Percentiles rank a stretch among this genome's conserved stretches.
phyloP scores from a whole-genome alignment of 2,113 vertebrate genomes.

The Calidris pugnax region DNA sequence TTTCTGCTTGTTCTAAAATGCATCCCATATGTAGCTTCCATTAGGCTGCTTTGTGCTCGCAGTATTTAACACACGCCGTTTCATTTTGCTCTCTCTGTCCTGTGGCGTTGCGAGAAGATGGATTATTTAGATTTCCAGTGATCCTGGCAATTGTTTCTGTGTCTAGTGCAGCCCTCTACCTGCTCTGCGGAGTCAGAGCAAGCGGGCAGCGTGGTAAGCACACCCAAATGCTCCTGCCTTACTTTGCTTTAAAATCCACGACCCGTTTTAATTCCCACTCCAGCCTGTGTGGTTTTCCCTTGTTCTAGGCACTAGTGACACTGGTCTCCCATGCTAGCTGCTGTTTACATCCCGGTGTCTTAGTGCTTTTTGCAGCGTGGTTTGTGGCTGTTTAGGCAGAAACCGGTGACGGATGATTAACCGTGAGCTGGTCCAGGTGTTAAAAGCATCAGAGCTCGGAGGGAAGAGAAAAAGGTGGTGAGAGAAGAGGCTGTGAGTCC shows the following conservation, averaged over 20 bases:
- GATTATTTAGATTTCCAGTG: constrained; percentile 1
- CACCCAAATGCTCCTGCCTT: neutral
- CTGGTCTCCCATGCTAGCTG: neutral
- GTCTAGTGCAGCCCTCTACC: neutral
- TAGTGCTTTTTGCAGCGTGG: neutral
- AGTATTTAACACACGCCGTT: neutral
- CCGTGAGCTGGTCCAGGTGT: neutral
- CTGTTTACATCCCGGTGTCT: neutral
- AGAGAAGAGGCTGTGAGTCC: neutral
- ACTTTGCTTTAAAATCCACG: neutral
- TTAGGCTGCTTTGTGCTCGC: neutral
- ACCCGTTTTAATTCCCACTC: neutral
- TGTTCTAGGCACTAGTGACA: neutral
- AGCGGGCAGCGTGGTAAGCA: neutral
- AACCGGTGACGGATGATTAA: neutral
- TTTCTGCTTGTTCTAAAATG: neutral
- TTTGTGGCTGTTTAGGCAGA: neutral
- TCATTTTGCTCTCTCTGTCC: neutral
- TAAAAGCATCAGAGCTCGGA: neutral
- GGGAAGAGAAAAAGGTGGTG: neutral
- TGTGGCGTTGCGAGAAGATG: neutral
- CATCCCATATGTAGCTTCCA: neutral
- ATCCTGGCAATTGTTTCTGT: neutral
- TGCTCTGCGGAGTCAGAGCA: neutral
- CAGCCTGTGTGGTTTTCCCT: constrained; percentile 23